phyloP scores from a whole-genome alignment of 2,888 invertebrate species.

The Galerucella calmariensis region DNA sequence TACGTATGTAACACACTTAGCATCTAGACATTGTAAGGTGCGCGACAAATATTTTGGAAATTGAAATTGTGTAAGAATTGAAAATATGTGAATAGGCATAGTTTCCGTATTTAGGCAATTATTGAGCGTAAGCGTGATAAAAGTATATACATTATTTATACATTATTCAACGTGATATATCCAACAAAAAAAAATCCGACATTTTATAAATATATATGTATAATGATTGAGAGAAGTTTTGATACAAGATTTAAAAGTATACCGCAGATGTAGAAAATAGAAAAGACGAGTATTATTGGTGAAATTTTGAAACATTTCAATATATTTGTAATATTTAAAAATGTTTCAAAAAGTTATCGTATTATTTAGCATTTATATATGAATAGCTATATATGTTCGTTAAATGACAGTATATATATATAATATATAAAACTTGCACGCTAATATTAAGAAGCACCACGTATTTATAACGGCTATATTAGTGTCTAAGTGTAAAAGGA shows the following conservation, averaged over 20 bases:
- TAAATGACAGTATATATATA: conserved; percentile 52
- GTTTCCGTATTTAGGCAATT: conserved; percentile 38
- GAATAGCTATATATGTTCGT: conserved; percentile 62
- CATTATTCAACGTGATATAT: conserved; percentile 64
- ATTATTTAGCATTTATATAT: conserved; percentile 60
- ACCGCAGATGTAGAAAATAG: conserved; percentile 59
- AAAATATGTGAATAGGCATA: conserved; percentile 32
- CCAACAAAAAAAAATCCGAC: conserved; percentile 58
- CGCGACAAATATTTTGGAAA: neutral
- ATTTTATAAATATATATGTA: conserved; percentile 60
- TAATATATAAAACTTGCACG: conserved; percentile 55
- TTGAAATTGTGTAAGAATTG: conserved; percentile 21
- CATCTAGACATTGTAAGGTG: too few relatives aligned
- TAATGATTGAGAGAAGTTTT: conserved; percentile 64
- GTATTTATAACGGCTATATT: conserved; percentile 63
- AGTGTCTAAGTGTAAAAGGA: conserved; percentile 64
- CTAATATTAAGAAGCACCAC: conserved; percentile 63
- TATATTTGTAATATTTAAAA: neutral
- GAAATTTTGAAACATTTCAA: conserved; percentile 3
- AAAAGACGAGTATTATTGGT: conserved; percentile 57
- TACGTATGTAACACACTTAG: too few relatives aligned
- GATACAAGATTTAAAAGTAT: conserved; percentile 65
- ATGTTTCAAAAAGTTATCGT: conserved; percentile 13
- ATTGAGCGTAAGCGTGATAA: conserved; percentile 48
- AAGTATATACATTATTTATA: conserved; percentile 40